Conservation (phyloP, 2,797 vertebrate genomes). For the Silurus lanzhouensis region DNA sequence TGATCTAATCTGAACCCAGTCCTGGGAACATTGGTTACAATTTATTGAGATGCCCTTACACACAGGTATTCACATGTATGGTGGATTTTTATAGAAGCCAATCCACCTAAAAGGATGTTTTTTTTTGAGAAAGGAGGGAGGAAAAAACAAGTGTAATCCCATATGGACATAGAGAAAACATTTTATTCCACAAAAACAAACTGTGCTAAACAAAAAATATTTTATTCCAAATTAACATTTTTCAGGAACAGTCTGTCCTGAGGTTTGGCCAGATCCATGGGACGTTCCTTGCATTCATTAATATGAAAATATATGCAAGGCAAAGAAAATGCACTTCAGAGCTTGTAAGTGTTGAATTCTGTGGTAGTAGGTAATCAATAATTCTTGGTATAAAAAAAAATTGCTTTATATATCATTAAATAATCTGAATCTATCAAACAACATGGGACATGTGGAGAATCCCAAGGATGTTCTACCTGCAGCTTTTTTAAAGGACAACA, state of each 20-base stretch:
- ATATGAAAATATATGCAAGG: neutral
- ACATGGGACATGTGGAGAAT: neutral
- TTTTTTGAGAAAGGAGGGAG: neutral
- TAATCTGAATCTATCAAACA: neutral
- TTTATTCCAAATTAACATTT: neutral
- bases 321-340: neutral
- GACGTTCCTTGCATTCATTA: neutral
- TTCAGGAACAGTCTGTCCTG: neutral
- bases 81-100: neutral
- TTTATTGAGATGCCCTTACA: neutral
- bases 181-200: too few species aligned
- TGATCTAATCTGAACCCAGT: neutral
- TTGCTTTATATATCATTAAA: constrained; percentile 10
- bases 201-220: neutral
- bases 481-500: neutral
- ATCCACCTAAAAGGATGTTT: neutral
- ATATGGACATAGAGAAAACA: neutral
- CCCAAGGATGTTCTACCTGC: neutral
- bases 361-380: constrained; percentile 3
- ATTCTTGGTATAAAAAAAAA: constrained; percentile 2
- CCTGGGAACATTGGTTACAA: too few species aligned
- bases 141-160: neutral
- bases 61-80: neutral
- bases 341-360: neutral
- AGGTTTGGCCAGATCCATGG: neutral